Conservation (phyloP, 2,888 invertebrate genomes). For the Erannis defoliaria region DNA sequence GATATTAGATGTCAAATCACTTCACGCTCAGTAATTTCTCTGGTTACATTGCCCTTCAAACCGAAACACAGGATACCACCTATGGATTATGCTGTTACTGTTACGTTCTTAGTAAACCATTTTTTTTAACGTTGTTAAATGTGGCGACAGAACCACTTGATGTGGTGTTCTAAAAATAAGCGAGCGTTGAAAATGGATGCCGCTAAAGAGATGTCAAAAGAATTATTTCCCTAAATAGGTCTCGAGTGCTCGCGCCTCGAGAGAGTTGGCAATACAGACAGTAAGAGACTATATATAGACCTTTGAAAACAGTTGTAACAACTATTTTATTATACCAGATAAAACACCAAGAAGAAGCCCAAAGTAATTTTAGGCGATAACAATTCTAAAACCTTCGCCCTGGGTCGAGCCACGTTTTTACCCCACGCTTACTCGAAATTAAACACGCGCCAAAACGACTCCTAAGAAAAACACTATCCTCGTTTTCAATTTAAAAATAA, state of each 20-base stretch:
- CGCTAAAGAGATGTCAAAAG: conserved; percentile 16
- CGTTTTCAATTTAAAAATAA: too few species aligned
- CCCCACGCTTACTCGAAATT: too few species aligned
- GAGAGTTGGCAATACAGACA: not conserved
- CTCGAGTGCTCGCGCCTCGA: conserved; percentile 9
- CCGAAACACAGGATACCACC: too few species aligned
- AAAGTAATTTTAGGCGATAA: too few species aligned
- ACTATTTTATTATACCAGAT: too few species aligned
- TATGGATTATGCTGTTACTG: not conserved
- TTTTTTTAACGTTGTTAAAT: not conserved
- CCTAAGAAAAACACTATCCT: too few species aligned
- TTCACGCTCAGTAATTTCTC: too few species aligned
- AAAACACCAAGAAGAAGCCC: not conserved
- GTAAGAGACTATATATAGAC: not conserved
- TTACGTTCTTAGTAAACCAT: not conserved
- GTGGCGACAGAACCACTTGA: not conserved
- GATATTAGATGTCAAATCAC: too few species aligned
- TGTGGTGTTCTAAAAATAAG: conserved; percentile 3
- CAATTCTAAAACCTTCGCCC: too few species aligned
- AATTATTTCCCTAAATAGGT: conserved; percentile 27
- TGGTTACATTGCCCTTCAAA: too few species aligned
- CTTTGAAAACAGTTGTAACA: not conserved
- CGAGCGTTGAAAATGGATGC: conserved; percentile 3
- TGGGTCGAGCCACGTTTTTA: too few species aligned
- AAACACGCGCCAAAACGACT: too few species aligned